A percentile compares a stretch with the other conserved stretches of the same genome.
These are phyloP conservation scores for Sternotherus odoratus DNA, from an alignment of 2,797 vertebrate species.

Conservation along the genomic window DNA sequence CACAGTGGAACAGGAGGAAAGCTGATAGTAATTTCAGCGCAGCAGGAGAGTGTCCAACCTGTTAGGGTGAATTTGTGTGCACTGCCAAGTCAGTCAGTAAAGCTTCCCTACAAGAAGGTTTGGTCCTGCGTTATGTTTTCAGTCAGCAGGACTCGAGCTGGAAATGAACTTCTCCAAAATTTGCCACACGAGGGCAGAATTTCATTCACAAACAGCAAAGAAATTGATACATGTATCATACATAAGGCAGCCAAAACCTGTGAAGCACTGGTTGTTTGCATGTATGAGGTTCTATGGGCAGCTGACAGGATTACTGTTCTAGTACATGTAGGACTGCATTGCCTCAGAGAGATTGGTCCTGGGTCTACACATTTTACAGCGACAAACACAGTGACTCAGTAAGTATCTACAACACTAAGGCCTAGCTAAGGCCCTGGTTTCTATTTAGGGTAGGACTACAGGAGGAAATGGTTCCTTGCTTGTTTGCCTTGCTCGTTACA, in stretches of 20 bases:
- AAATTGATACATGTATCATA: background rate
- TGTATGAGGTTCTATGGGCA: background rate
- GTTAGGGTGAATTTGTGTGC: fast-evolving
- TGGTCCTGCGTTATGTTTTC: background rate
- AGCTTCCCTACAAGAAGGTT: background rate
- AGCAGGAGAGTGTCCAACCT: background rate
- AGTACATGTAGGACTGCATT: background rate
- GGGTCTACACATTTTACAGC: background rate
- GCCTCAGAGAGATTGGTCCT: background rate
- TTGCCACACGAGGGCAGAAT: background rate
- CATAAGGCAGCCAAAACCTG: background rate
- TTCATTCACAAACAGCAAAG: too few relatives aligned
- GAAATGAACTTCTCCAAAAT: too few relatives aligned
- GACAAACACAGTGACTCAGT: background rate
- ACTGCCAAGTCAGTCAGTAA: fast-evolving
- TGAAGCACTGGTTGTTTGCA: background rate
- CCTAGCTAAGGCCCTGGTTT: fast-evolving
- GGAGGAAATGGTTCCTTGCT: background rate
- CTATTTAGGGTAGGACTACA: background rate
- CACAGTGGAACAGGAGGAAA: background rate
- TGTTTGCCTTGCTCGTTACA: background rate
- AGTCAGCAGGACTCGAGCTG: background rate
- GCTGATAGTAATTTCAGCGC: fast-evolving
- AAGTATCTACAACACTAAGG: background rate
- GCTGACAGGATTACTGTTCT: background rate